Evolutionary conservation across 2,113 vertebrate species (phyloP).

Genomic region (Barnardius zonarius): DNA sequence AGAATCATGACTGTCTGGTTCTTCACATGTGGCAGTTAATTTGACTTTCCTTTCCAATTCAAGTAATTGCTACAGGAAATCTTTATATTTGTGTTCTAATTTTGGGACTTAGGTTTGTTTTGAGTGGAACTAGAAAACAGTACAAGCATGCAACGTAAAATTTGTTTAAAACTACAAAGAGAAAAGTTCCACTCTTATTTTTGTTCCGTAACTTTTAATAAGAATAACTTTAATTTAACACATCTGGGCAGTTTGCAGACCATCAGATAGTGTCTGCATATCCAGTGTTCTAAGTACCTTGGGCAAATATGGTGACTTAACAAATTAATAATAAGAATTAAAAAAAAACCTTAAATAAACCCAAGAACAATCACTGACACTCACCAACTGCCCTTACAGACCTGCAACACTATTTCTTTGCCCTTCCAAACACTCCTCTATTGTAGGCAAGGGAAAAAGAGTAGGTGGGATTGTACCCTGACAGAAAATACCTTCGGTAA

Average conservation of each 20-base stretch:
- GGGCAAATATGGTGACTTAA: background rate
- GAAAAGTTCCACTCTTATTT: background rate
- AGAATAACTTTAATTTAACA: background rate
- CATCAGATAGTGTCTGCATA: background rate
- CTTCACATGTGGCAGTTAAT: background rate
- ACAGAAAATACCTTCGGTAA: background rate
- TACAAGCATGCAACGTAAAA: background rate
- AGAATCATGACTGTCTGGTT: background rate
- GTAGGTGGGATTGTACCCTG: background rate
- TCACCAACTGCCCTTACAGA: background rate
- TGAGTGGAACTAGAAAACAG: constrained; percentile 3
- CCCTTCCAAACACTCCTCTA: background rate
- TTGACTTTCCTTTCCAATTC: background rate
- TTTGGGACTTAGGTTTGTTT: background rate
- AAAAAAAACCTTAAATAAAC: background rate
- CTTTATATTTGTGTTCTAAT: background rate
- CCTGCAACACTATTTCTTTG: background rate
- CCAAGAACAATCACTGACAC: background rate
- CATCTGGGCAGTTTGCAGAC: background rate
- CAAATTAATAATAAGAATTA: background rate
- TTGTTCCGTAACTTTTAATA: background rate
- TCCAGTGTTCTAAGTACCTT: background rate
- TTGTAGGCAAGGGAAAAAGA: background rate
- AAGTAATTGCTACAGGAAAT: background rate
- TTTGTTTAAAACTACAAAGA: background rate